Conservation (phyloP, 2,113 vertebrate genomes). For the Myodes glareolus region DNA sequence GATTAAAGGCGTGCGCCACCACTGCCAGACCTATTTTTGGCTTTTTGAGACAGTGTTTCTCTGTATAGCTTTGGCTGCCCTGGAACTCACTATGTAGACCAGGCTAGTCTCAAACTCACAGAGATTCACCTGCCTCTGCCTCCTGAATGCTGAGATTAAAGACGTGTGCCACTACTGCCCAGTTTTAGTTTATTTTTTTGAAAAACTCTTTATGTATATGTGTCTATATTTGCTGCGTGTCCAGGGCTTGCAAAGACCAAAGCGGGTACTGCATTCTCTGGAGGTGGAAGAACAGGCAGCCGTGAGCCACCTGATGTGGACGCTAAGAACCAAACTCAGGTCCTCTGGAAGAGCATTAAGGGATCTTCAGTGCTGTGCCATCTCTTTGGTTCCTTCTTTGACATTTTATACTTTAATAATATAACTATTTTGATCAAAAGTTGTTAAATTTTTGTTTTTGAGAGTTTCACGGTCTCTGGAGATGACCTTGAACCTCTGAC, state of each 20-base stretch:
- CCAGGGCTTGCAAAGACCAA: background rate
- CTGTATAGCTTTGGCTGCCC: too few relatives aligned
- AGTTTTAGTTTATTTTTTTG: background rate
- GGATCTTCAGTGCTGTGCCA: background rate
- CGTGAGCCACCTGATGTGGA: background rate
- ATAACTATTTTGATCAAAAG: background rate
- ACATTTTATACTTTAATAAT: background rate
- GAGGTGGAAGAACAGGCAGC: background rate
- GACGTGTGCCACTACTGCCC: background rate
- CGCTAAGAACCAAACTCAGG: background rate
- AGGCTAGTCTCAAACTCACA: background rate
- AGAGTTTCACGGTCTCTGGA: background rate
- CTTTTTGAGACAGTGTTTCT: too few relatives aligned
- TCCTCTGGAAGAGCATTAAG: background rate
- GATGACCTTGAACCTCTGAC: background rate
- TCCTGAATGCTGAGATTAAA: background rate
- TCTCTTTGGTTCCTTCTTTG: background rate
- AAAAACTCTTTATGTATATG: background rate
- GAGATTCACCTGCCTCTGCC: background rate
- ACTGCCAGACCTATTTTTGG: too few relatives aligned
- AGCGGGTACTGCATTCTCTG: background rate
- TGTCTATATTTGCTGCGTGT: background rate
- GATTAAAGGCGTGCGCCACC: background rate
- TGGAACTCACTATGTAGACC: too few relatives aligned
- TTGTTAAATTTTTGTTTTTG: background rate